Conservation (phyloP, 2,797 vertebrate genomes). For the Phoebastria nigripes region DNA sequence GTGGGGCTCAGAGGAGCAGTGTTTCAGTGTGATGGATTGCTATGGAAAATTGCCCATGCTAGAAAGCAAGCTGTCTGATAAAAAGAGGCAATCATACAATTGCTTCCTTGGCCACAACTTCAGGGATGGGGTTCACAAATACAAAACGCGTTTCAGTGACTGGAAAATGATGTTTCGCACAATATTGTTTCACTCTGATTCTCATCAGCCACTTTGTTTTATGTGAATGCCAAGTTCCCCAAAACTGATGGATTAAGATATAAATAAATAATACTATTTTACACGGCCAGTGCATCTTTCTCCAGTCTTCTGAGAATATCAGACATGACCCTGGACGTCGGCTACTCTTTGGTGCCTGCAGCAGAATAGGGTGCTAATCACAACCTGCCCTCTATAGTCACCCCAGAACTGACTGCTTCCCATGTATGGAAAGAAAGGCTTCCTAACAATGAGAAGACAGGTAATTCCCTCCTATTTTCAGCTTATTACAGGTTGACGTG, state of each 20-base stretch:
- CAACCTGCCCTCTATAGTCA: background rate
- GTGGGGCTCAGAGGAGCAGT: background rate
- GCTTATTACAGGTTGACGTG: background rate
- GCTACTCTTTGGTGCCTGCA: background rate
- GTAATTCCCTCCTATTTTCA: background rate
- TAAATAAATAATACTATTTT: background rate
- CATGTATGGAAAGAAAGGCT: background rate
- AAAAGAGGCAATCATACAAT: background rate
- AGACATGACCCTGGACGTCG: background rate
- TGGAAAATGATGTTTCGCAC: background rate
- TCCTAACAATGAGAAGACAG: background rate
- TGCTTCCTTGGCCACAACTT: background rate
- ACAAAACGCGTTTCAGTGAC: accelerated
- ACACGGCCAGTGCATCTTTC: background rate
- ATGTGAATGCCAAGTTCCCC: background rate
- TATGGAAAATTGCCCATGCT: background rate
- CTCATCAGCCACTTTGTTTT: background rate
- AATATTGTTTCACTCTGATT: background rate
- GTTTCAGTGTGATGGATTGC: slow-evolving; percentile 28
- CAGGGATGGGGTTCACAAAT: background rate
- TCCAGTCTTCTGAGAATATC: background rate
- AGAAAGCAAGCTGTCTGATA: background rate
- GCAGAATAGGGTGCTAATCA: background rate
- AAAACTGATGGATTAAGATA: background rate
- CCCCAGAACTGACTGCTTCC: background rate